These are phyloP conservation scores for Teleogryllus occipitalis DNA, from an alignment of 1,140 invertebrate genomes.

Conservation along the genomic window DNA sequence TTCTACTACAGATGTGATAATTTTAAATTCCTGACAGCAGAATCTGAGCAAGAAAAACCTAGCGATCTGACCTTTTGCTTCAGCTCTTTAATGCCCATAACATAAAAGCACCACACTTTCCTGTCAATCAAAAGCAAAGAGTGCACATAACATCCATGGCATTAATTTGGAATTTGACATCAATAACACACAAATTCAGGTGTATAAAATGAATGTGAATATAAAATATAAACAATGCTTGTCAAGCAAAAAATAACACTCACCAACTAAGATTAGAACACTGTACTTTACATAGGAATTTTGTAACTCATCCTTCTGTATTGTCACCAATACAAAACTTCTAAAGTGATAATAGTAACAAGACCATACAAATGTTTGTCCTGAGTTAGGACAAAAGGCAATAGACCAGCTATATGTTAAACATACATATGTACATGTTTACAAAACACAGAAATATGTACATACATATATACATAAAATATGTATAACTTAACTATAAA, in stretches of 20 bases:
- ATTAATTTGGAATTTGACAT: too few relatives aligned
- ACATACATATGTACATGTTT: conserved; percentile 2
- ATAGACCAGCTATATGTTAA: neutral
- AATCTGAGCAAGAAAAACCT: neutral
- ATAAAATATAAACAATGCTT: neutral
- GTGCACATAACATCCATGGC: too few relatives aligned
- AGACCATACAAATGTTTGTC: neutral
- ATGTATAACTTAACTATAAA: neutral
- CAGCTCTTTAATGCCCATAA: neutral
- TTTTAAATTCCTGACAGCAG: neutral
- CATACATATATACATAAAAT: neutral
- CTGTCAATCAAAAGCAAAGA: too few relatives aligned
- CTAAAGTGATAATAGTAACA: neutral
- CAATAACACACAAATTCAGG: too few relatives aligned
- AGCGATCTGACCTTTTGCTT: neutral
- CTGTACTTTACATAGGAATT: neutral
- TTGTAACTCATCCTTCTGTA: neutral
- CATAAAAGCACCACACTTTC: neutral
- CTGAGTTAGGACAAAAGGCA: neutral
- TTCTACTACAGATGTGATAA: neutral
- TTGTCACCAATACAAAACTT: neutral
- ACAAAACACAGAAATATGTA: conserved; percentile 1
- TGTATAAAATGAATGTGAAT: neutral
- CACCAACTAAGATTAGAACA: neutral
- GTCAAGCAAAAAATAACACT: neutral